phyloP scores from a whole-genome alignment of 2,797 vertebrate species.

The Halcyon chelicuti region DNA sequence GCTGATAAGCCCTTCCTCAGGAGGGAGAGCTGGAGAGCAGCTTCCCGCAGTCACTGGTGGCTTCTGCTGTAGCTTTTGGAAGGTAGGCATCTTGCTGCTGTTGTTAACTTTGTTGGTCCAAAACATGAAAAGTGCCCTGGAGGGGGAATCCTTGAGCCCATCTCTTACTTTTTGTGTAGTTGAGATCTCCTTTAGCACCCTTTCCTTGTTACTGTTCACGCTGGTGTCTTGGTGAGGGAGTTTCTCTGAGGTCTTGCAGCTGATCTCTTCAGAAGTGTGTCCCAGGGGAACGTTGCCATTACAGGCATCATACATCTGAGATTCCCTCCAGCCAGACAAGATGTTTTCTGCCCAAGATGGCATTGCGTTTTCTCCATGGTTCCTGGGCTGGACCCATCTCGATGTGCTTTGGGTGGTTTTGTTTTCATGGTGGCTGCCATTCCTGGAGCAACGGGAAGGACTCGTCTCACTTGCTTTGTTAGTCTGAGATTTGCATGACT shows the following conservation, averaged over 20 bases:
- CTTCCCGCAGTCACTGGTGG: accelerated
- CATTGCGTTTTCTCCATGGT: accelerated
- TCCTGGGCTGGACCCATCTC: not conserved
- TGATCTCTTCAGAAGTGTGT: not conserved
- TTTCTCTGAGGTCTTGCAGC: not conserved
- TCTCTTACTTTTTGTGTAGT: not conserved
- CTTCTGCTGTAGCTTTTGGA: not conserved
- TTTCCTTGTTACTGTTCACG: not conserved
- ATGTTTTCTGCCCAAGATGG: not conserved
- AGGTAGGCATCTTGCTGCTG: not conserved
- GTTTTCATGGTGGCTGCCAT: not conserved
- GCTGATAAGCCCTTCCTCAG: not conserved
- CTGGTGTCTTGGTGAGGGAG: not conserved
- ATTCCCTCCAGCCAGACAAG: not conserved
- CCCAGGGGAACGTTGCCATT: not conserved
- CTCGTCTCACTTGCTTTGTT: not conserved
- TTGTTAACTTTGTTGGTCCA: not conserved
- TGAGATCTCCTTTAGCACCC: not conserved
- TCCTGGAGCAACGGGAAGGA: not conserved
- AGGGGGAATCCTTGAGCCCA: not conserved
- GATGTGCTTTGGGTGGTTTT: not conserved
- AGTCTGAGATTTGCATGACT: not conserved
- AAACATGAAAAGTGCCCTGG: not conserved
- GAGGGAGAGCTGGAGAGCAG: not conserved
- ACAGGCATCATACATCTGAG: not conserved